These are phyloP conservation scores for Mallateleia sp. DNA, from an alignment of 2,888 invertebrate genomes.

Conservation along the genomic window DNA sequence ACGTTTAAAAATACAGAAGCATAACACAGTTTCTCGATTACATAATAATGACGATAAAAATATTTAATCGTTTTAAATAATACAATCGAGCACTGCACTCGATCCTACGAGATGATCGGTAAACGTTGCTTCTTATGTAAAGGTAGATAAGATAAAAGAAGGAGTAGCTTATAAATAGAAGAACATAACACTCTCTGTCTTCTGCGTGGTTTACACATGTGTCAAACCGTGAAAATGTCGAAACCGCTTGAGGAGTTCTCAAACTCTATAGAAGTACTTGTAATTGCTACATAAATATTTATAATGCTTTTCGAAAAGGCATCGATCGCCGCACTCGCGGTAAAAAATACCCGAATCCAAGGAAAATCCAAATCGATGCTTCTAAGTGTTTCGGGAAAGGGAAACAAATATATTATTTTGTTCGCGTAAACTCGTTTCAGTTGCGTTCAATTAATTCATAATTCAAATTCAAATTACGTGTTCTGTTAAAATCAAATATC, in stretches of 20 bases:
- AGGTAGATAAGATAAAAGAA: conserved; percentile 71
- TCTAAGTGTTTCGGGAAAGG: conserved; percentile 1
- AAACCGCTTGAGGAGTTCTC: conserved; percentile 53
- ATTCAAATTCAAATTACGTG: conserved; percentile 41
- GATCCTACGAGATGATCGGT: conserved; percentile 54
- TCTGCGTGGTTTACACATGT: conserved; percentile 72
- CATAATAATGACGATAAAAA: conserved; percentile 18
- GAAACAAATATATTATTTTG: neutral
- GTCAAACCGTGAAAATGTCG: conserved; percentile 65
- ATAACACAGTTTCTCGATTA: conserved; percentile 1
- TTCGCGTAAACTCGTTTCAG: conserved; percentile 8
- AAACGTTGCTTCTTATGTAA: conserved; percentile 45
- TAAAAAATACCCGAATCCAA: conserved; percentile 19
- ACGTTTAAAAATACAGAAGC: too few relatives aligned
- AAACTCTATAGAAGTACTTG: conserved; percentile 52
- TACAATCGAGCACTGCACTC: conserved; percentile 47
- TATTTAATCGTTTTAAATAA: conserved; percentile 41
- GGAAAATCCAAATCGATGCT: neutral
- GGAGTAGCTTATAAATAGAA: conserved; percentile 66
- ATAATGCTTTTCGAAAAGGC: conserved; percentile 29
- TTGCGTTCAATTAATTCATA: conserved; percentile 31
- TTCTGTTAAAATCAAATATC: conserved; percentile 51
- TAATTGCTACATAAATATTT: conserved; percentile 63
- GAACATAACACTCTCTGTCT: conserved; percentile 63
- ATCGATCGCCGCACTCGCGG: conserved; percentile 1